These are phyloP conservation scores for Cerastoderma edule DNA, from an alignment of 2,888 invertebrate species.

Conservation along the genomic window DNA sequence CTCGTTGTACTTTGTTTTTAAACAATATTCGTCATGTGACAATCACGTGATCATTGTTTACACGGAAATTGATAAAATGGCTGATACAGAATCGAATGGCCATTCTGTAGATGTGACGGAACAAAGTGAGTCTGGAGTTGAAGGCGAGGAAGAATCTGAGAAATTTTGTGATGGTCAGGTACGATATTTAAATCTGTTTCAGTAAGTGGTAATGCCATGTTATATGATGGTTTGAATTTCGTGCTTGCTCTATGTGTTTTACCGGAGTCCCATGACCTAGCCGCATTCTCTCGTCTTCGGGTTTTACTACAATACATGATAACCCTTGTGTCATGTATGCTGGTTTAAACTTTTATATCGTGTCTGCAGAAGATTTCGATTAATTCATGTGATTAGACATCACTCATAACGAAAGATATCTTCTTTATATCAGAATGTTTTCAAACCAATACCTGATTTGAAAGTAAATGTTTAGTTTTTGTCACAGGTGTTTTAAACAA, in stretches of 20 bases:
- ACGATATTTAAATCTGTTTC: neutral
- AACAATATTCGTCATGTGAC: conserved; percentile 46
- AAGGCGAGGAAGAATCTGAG: neutral
- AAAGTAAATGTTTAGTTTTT: no score
- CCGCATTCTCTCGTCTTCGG: neutral
- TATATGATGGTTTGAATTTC: neutral
- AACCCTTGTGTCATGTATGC: neutral
- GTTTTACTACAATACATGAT: neutral
- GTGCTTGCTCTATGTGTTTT: neutral
- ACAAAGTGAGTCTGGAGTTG: conserved; percentile 6
- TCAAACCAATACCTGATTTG: no score
- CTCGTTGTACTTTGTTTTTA: no score
- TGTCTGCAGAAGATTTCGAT: no score
- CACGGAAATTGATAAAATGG: conserved; percentile 46
- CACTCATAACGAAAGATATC: no score
- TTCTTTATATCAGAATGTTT: no score
- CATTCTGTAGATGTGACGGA: conserved; percentile 26
- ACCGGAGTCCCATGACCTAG: neutral
- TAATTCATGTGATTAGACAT: no score
- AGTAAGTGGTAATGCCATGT: neutral
- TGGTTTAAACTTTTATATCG: no score
- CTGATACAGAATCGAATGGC: conserved; percentile 27
- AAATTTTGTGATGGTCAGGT: conserved; percentile 22
- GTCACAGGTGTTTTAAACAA: no score
- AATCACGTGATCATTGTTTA: conserved; percentile 41